These are phyloP conservation scores for Iphiclides podalirius DNA, from an alignment of 2,888 invertebrate genomes.

Conservation along the genomic window DNA sequence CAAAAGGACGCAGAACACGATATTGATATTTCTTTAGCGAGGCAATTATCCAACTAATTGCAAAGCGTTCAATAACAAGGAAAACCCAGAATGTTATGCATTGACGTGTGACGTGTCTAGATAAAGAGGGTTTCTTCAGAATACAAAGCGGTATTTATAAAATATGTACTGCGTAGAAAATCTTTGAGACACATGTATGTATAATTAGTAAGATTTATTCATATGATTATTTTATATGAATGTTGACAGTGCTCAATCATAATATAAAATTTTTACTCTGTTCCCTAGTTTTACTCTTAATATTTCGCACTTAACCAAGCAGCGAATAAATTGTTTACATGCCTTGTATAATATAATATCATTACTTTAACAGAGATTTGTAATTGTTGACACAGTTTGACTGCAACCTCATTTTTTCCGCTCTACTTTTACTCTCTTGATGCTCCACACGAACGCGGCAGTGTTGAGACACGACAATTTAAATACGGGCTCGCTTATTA, in stretches of 20 bases:
- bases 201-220: neutral
- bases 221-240: no score
- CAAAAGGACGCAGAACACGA: neutral
- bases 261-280: no score
- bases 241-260: no score
- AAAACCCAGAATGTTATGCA: constrained; percentile 17
- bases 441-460: neutral
- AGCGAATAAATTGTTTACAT: no score
- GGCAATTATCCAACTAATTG: constrained; percentile 2
- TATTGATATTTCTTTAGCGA: neutral
- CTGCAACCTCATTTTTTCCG: no score
- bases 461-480: neutral
- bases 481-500: neutral
- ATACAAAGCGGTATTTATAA: constrained; percentile 14
- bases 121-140: constrained; percentile 14
- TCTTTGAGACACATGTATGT: constrained; percentile 6
- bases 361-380: no score
- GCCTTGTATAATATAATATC: no score
- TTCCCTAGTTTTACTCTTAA: no score
- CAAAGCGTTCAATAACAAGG: constrained; percentile 15
- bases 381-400: no score
- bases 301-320: no score
- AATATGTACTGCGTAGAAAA: neutral
- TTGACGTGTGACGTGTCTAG: constrained; percentile 13
- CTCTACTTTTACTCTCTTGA: neutral